A percentile compares a stretch with the other conserved stretches of the same genome.
Conservation (phyloP, 2,797 vertebrate species). For the Pseudomugil tenellus region DNA sequence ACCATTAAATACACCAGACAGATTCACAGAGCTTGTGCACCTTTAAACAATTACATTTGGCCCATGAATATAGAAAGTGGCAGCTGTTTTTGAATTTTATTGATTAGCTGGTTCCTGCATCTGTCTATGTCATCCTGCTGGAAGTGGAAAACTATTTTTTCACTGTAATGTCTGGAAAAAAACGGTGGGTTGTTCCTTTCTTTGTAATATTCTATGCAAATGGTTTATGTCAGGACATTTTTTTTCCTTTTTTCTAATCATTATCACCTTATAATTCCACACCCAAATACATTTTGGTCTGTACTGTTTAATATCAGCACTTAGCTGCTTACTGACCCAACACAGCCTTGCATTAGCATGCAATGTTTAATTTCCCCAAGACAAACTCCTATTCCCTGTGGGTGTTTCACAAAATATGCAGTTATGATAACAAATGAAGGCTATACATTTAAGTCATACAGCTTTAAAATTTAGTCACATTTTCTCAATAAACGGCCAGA, state of each 20-base stretch:
- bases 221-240: not conserved
- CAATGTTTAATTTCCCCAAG: not conserved
- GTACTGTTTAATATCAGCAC: not conserved
- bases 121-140: not conserved
- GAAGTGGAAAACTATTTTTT: not conserved
- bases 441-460: not conserved
- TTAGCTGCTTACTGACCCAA: not conserved
- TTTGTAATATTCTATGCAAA: not conserved
- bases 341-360: not conserved
- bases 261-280: not conserved
- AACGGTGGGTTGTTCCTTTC: not conserved
- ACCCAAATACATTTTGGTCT: not conserved
- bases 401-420: not conserved
- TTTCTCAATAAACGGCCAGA: not conserved
- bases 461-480: not conserved
- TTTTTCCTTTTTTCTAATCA: not conserved
- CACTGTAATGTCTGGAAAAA: not conserved
- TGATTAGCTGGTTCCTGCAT: not conserved
- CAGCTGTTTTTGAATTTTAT: not conserved
- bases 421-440: too few relatives aligned
- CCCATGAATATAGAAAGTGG: not conserved
- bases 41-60: not conserved
- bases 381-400: not conserved
- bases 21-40: not conserved
- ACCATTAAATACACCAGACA: not conserved